These are phyloP conservation scores for Capromys pilorides DNA, from an alignment of 2,797 vertebrate species.

Conservation along the genomic window DNA sequence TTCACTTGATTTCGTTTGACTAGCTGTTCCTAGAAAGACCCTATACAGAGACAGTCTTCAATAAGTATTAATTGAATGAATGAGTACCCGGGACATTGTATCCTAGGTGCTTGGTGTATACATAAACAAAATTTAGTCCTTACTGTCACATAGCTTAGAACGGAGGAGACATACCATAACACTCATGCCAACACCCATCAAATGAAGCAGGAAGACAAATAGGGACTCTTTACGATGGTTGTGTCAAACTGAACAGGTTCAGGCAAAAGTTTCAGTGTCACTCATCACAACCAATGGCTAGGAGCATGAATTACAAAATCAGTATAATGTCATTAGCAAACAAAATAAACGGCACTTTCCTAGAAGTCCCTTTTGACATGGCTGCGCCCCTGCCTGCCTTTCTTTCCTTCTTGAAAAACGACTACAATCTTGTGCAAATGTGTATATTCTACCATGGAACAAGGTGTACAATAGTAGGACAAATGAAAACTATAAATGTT, in stretches of 20 bases:
- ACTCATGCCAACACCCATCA: neutral
- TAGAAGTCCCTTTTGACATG: neutral
- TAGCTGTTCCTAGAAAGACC: neutral
- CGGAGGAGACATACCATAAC: neutral
- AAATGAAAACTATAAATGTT: neutral
- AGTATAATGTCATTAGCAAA: slow-evolving; percentile 35
- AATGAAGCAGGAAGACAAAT: neutral
- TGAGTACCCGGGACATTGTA: neutral
- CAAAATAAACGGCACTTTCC: slow-evolving; percentile 5
- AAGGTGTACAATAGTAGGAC: neutral
- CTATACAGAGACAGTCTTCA: neutral
- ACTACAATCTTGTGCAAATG: neutral
- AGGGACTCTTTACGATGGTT: neutral
- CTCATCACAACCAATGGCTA: neutral
- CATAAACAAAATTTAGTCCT: neutral
- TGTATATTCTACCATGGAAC: slow-evolving; percentile 16
- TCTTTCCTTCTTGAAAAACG: neutral
- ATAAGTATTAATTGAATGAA: neutral
- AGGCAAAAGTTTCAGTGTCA: neutral
- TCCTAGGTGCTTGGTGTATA: neutral
- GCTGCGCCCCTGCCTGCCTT: neutral
- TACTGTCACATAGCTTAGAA: neutral
- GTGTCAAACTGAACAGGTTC: neutral
- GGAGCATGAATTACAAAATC: neutral
- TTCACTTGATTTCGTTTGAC: neutral